These are phyloP conservation scores for Alosa alosa DNA, from an alignment of 2,113 vertebrate genomes.

Conservation along the genomic window DNA sequence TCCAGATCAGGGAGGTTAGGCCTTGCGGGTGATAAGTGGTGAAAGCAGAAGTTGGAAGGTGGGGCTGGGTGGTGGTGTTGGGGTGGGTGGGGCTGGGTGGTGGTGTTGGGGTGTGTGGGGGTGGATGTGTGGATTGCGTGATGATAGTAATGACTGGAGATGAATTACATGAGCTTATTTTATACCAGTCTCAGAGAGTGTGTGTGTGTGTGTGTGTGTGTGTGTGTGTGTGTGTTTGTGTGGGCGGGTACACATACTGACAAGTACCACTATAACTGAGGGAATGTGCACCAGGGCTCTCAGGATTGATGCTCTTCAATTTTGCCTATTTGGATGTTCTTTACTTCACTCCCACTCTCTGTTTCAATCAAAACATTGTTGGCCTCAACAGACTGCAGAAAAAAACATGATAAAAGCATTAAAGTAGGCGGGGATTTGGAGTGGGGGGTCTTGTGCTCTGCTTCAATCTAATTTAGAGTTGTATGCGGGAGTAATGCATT, in stretches of 20 bases:
- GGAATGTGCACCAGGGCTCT: background rate
- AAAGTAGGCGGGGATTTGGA: background rate
- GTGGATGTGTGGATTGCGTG: background rate
- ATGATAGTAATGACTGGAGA: background rate
- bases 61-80: no score
- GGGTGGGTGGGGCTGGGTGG: no score
- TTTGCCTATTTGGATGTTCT: background rate
- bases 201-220: background rate
- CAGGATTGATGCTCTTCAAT: background rate
- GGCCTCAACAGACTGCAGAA: background rate
- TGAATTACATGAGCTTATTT: background rate
- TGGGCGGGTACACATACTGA: background rate
- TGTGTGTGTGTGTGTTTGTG: background rate
- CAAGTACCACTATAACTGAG: background rate
- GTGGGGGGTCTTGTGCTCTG: background rate
- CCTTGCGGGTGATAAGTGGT: background rate
- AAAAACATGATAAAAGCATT: constrained; percentile 13
- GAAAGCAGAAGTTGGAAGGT: background rate
- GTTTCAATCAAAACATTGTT: background rate
- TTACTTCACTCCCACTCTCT: background rate
- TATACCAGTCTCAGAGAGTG: background rate
- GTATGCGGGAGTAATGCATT: constrained; percentile 39
- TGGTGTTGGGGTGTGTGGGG: no score
- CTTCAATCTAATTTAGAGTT: background rate
- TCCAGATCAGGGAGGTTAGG: background rate